phyloP scores from a whole-genome alignment of 2,797 vertebrate species.

The Malacoraja senta region DNA sequence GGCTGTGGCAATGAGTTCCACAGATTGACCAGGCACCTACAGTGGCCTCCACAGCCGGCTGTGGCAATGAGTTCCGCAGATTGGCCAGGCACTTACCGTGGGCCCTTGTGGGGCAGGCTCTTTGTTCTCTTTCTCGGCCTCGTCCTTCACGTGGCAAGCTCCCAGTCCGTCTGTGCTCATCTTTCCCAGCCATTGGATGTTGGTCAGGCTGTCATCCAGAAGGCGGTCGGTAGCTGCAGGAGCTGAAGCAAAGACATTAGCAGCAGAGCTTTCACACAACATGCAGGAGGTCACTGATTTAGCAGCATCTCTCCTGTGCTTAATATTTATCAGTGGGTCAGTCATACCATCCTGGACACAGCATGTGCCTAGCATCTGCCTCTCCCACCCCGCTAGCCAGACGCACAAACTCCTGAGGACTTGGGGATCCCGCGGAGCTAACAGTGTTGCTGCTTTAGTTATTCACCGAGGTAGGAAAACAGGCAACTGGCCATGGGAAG shows the following conservation, averaged over 20 bases:
- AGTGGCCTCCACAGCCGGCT: no score
- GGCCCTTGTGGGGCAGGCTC: constrained; percentile 42
- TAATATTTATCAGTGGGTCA: background rate
- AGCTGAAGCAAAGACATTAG: constrained; percentile 47
- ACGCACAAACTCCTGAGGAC: no score
- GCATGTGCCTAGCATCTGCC: no score
- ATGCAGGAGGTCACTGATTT: background rate
- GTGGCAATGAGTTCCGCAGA: no score
- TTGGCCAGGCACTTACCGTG: background rate
- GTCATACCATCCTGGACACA: no score
- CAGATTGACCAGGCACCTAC: background rate
- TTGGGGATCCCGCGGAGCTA: no score
- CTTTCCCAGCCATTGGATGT: constrained; percentile 82
- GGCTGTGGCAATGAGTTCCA: background rate
- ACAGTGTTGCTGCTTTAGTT: no score
- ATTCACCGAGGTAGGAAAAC: no score
- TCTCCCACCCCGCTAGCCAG: no score
- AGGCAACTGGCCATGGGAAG: no score
- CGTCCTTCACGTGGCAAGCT: constrained; percentile 52
- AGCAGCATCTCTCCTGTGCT: background rate
- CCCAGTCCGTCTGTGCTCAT: constrained; percentile 64
- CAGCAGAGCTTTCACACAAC: background rate
- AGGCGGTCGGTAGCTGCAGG: constrained; percentile 47
- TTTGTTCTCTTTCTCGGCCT: constrained; percentile 66
- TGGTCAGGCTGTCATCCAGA: constrained; percentile 79